Percentiles rank a stretch among this genome's conserved stretches.
These are phyloP conservation scores for Drosophila melanocephala DNA, from an alignment of 2,888 invertebrate species.

Conservation along the genomic window DNA sequence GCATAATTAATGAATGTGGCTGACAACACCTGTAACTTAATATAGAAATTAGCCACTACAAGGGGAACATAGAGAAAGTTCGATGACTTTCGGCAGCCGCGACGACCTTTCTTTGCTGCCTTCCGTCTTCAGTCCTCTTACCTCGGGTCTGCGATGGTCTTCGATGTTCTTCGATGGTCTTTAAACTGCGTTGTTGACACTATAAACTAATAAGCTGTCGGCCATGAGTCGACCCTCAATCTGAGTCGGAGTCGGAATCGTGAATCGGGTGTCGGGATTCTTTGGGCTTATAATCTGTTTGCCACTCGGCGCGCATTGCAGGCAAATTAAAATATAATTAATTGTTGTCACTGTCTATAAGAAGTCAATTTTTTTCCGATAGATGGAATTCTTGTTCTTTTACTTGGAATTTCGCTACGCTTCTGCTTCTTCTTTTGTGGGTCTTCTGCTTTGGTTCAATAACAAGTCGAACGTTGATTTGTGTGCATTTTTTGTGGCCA, in stretches of 20 bases:
- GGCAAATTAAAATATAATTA: conserved; percentile 78
- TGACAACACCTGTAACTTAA: conserved; percentile 68
- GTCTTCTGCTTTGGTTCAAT: conserved; percentile 41
- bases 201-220: conserved; percentile 74
- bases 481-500: conserved; percentile 73
- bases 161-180: conserved; percentile 46
- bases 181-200: conserved; percentile 74
- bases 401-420: conserved; percentile 61
- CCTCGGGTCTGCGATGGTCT: conserved; percentile 34
- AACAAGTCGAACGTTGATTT: conserved; percentile 74
- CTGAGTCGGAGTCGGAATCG: conserved; percentile 6
- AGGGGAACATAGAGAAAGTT: conserved; percentile 71
- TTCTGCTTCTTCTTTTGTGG: conserved; percentile 21
- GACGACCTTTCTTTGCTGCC: conserved; percentile 66
- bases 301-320: conserved; percentile 40
- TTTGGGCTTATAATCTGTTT: conserved; percentile 7
- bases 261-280: conserved; percentile 4
- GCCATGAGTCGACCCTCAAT: conserved; percentile 19
- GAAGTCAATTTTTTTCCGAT: conserved; percentile 70
- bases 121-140: conserved; percentile 7
- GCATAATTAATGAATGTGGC: conserved; percentile 60
- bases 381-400: conserved; percentile 26
- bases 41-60: conserved; percentile 70
- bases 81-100: conserved; percentile 69
- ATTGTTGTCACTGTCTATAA: conserved; percentile 79